Percentiles rank a stretch among this genome's conserved stretches.
These are phyloP conservation scores for Chelon auratus DNA, from an alignment of 2,797 vertebrate genomes.

Conservation along the genomic window DNA sequence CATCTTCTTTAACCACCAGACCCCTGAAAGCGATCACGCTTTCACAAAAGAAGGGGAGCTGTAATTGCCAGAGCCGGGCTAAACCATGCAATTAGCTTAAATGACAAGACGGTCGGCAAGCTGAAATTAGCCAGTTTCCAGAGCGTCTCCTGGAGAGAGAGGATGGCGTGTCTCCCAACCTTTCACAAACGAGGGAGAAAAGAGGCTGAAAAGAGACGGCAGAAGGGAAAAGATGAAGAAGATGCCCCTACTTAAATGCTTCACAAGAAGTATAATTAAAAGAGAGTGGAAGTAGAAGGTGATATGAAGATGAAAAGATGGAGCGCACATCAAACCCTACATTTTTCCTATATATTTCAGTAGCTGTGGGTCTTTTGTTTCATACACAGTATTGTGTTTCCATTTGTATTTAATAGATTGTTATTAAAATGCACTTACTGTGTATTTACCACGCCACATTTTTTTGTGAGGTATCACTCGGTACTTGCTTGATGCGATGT, in stretches of 20 bases:
- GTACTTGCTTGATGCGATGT: conserved; percentile 7
- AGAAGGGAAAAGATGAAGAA: conserved; percentile 42
- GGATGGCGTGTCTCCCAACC: conserved; percentile 58
- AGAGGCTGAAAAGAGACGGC: conserved; percentile 54
- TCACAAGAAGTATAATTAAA: conserved; percentile 88
- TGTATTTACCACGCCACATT: not conserved
- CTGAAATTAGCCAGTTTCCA: conserved; percentile 72
- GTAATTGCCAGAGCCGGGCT: conserved; percentile 74
- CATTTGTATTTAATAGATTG: conserved; percentile 15
- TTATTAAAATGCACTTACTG: conserved; percentile 5
- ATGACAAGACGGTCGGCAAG: conserved; percentile 74
- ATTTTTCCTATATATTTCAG: conserved; percentile 12
- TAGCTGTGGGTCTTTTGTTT: conserved; percentile 22
- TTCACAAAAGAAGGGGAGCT: conserved; percentile 63
- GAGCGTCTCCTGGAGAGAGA: conserved; percentile 48
- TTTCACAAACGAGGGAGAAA: conserved; percentile 56
- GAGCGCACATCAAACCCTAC: conserved; percentile 15
- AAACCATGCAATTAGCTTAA: conserved; percentile 79
- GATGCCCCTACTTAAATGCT: conserved; percentile 72
- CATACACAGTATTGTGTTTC: not conserved
- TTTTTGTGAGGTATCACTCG: not conserved
- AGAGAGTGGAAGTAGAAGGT: conserved; percentile 70
- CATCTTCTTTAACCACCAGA: conserved; percentile 67
- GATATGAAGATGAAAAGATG: conserved; percentile 61
- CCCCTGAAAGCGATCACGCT: conserved; percentile 72